Base-by-base conservation (phyloP, 2,888 invertebrate species). In the Tinea trinotella region DNA sequence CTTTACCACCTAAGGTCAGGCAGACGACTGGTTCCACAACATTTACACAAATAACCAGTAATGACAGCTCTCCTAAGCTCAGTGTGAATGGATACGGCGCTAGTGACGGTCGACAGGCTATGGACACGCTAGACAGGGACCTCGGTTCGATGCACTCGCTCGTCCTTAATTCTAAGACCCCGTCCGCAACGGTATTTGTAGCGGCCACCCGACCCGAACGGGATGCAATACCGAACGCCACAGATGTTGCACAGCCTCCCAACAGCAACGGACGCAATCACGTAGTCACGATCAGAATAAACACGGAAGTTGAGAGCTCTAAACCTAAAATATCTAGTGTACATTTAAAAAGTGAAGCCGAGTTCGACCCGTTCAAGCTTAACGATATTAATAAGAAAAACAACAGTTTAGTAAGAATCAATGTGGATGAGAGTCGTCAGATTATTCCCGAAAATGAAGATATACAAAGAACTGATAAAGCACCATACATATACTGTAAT, bases 271-370 rank as follows among this genome's bases (percentile, higher is more conserved):
- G 79, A 58, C 85, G 83, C 62, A 57, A 53, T 48, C 91, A 91
- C 79, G 90, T 92, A 64, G 91, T 92, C 59, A 92, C 91, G 62
- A 92, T 92, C 67, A 87, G 89, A 70, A 91, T 92, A 71, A 90
- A 90, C 72, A 90, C 91, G 12, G 87, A 88, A 60, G 73, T 84
- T 34, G 85, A 87, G 52, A 87, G 83, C 64, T 83, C 82, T 0
- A 83, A 80, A 15, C 84, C 81, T 17, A 82, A 80, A 67, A 84
- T 83, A 61, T 84, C 85, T 6, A 85, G 85, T 60, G 85, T 85
- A 1, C 85, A 85, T 58, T 76, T 83, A 55, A 81, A 85, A 64
- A 83, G 86, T 61, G 79, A 84, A 64, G 68, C 75, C n/a, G 76
- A 81, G 57, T 81, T 78, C 40, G 83, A 83, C 54, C 65, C 71